These are phyloP conservation scores for Zygogramma bicolorata DNA, from an alignment of 2,888 invertebrate genomes.

Conservation along the genomic window DNA sequence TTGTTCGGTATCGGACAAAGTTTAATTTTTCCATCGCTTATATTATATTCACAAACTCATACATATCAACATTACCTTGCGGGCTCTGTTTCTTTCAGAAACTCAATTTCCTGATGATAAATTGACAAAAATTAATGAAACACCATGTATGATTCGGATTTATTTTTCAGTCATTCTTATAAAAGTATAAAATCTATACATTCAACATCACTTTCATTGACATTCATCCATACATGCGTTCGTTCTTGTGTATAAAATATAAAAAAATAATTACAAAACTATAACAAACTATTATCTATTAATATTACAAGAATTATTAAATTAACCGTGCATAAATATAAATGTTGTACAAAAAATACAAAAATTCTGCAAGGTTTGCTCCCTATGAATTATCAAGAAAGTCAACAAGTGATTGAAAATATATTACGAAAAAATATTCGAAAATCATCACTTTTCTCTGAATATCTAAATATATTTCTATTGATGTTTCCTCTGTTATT, in stretches of 20 bases:
- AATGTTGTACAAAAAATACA: conserved; percentile 20
- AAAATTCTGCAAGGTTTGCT: neutral
- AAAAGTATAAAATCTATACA: conserved; percentile 45
- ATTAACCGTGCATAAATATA: conserved; percentile 23
- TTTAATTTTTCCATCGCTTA: too few relatives aligned
- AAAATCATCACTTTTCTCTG: too few relatives aligned
- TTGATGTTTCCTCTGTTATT: too few relatives aligned
- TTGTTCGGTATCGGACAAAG: too few relatives aligned
- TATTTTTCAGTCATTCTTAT: conserved; percentile 52
- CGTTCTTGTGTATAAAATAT: conserved; percentile 10
- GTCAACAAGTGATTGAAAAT: neutral
- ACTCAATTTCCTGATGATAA: too few relatives aligned
- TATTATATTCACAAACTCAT: too few relatives aligned
- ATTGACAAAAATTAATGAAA: too few relatives aligned
- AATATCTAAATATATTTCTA: too few relatives aligned
- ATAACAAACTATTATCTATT: conserved; percentile 6
- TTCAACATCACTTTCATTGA: conserved; percentile 3
- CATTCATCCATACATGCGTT: conserved; percentile 38
- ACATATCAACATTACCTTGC: too few relatives aligned
- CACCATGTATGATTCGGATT: neutral
- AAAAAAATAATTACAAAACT: conserved; percentile 11
- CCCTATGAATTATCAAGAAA: neutral
- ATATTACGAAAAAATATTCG: conserved; percentile 1
- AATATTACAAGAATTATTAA: conserved; percentile 17
- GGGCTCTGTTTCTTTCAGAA: too few relatives aligned